A percentile compares a stretch with the other conserved stretches of the same genome.
phyloP scores from a whole-genome alignment of 2,113 vertebrate species.

The Antigone vipio region DNA sequence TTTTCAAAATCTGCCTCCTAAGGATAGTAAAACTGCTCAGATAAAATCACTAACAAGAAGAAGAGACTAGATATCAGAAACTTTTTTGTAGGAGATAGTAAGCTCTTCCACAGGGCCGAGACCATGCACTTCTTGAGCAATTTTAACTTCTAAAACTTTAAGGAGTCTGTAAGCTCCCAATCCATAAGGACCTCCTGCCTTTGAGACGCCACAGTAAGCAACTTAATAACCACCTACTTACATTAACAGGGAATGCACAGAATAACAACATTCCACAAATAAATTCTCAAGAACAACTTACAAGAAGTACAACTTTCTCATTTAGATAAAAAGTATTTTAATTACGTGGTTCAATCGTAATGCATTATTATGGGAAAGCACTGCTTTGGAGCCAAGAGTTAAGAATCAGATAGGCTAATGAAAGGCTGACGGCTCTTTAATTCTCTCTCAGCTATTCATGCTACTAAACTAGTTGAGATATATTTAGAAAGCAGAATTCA shows the following conservation, averaged over 20 bases:
- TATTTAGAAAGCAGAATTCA: not conserved
- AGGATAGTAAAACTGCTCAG: not conserved
- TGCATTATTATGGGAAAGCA: not conserved
- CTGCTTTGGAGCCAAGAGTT: conserved; percentile 14
- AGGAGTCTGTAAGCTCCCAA: not conserved
- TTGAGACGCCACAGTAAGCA: not conserved
- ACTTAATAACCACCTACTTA: conserved; percentile 9
- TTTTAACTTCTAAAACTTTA: not conserved
- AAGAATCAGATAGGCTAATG: conserved; percentile 34
- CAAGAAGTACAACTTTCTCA: conserved; percentile 19
- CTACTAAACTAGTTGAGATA: not conserved
- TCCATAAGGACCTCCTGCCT: not conserved
- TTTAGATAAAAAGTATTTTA: conserved; percentile 46
- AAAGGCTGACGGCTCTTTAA: not conserved
- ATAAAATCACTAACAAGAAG: not conserved
- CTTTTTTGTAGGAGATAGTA: not conserved
- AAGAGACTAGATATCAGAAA: not conserved
- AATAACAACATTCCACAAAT: conserved; percentile 22
- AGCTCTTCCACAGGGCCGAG: not conserved
- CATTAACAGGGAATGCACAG: not conserved
- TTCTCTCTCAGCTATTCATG: not conserved
- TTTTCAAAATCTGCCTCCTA: not conserved
- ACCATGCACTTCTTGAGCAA: not conserved
- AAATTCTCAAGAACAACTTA: not conserved
- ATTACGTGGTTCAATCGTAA: not conserved